These are phyloP conservation scores for Arctocebus calabarensis DNA, from an alignment of 2,797 vertebrate genomes.

Conservation along the genomic window DNA sequence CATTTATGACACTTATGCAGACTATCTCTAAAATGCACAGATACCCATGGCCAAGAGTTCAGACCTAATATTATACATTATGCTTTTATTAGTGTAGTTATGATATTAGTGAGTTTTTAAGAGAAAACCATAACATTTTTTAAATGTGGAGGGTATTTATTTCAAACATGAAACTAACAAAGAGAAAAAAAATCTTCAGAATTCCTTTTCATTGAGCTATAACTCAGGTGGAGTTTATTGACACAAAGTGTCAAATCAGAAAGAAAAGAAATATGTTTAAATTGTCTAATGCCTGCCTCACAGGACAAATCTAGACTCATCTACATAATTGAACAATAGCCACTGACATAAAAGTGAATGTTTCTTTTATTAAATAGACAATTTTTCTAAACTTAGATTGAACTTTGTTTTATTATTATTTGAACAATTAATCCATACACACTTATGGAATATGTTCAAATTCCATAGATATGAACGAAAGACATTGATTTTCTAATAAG, in stretches of 20 bases:
- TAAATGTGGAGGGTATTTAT: conserved; percentile 55
- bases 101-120: conserved; percentile 72
- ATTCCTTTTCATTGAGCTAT: conserved; percentile 24
- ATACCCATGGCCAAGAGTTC: conserved; percentile 84
- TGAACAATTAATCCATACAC: conserved; percentile 8
- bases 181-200: conserved; percentile 59
- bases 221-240: conserved; percentile 13
- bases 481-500: conserved; percentile 40
- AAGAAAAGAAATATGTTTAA: conserved; percentile 51
- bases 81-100: conserved; percentile 80
- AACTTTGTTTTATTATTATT: not conserved
- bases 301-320: not conserved
- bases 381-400: not conserved
- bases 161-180: conserved; percentile 63
- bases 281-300: not conserved
- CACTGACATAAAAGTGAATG: not conserved
- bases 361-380: conserved; percentile 33
- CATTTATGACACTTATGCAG: conserved; percentile 87
- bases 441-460: not conserved
- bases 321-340: not conserved
- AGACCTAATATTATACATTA: conserved; percentile 77
- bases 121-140: conserved; percentile 69
- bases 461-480: not conserved
- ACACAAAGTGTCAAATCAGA: conserved; percentile 35
- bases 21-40: conserved; percentile 82